phyloP scores from a whole-genome alignment of 1,140 invertebrate species.

The Heliconius eleuchia region DNA sequence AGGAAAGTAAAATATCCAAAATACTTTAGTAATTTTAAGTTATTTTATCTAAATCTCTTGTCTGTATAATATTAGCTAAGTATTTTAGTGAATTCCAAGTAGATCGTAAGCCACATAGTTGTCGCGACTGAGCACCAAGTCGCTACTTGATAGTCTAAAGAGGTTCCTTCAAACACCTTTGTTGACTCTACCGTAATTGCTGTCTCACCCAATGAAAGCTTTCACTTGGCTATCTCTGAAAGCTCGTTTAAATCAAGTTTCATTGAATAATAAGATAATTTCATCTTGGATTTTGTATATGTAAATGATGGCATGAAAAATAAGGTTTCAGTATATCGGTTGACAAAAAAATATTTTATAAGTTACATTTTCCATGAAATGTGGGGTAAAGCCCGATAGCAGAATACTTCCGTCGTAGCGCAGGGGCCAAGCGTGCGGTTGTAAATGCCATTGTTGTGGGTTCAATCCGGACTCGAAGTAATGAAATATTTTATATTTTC shows the following conservation, averaged over 20 bases:
- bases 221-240: conserved; percentile 13
- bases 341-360: too few relatives aligned
- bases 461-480: too few relatives aligned
- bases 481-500: too few relatives aligned
- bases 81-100: conserved; percentile 2
- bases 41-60: not conserved
- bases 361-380: too few relatives aligned
- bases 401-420: too few relatives aligned
- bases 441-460: too few relatives aligned
- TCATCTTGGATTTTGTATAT: not conserved
- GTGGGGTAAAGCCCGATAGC: too few relatives aligned
- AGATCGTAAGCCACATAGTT: conserved; percentile 6
- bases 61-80: not conserved
- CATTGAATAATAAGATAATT: not conserved
- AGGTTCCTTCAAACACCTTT: conserved; percentile 12
- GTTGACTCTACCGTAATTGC: not conserved
- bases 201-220: conserved; percentile 1
- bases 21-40: not conserved
- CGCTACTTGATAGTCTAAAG: conserved; percentile 1
- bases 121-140: not conserved
- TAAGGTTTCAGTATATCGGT: too few relatives aligned
- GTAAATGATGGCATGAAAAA: not conserved
- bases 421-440: too few relatives aligned
- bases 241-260: conserved; percentile 3
- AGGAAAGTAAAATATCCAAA: not conserved